Conservation (phyloP, 2,888 invertebrate species). For the Anaspis maculata region DNA sequence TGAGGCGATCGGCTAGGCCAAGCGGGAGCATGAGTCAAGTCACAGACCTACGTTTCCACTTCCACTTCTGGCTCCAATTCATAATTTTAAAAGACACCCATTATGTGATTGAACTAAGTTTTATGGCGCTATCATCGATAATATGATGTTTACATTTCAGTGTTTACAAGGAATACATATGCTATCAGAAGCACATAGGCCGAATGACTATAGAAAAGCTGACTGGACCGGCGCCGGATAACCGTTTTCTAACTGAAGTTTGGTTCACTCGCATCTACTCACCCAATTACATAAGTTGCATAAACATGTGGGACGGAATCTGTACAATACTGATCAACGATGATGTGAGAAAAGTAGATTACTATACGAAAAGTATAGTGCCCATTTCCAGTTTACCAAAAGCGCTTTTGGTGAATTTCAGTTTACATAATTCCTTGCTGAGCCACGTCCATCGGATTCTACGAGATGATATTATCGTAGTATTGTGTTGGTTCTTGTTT, state of each 20-base stretch:
- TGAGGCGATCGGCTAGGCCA: too few relatives aligned
- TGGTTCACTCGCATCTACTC: conserved; percentile 39
- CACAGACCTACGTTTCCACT: too few relatives aligned
- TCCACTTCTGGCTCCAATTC: too few relatives aligned
- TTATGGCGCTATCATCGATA: not conserved
- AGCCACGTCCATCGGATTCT: conserved; percentile 12
- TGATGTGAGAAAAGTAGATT: conserved; percentile 33
- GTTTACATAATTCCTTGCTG: too few relatives aligned
- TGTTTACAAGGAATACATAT: conserved; percentile 34
- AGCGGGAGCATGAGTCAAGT: too few relatives aligned
- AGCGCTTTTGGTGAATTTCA: conserved; percentile 1
- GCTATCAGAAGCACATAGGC: conserved; percentile 37
- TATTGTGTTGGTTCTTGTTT: conserved; percentile 33
- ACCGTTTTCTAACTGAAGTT: conserved; percentile 29
- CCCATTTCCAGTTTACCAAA: conserved; percentile 22
- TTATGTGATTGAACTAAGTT: not conserved
- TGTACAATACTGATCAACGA: conserved; percentile 37
- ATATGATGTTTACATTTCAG: conserved; percentile 1
- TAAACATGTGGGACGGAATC: conserved; percentile 37
- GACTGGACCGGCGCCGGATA: too few relatives aligned
- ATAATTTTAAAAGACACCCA: too few relatives aligned
- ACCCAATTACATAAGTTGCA: conserved; percentile 33
- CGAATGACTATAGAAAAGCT: conserved; percentile 35
- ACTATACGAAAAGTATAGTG: conserved; percentile 25
- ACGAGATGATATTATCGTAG: conserved; percentile 33